Conservation (phyloP, 2,797 vertebrate genomes). For the Picus viridis region DNA sequence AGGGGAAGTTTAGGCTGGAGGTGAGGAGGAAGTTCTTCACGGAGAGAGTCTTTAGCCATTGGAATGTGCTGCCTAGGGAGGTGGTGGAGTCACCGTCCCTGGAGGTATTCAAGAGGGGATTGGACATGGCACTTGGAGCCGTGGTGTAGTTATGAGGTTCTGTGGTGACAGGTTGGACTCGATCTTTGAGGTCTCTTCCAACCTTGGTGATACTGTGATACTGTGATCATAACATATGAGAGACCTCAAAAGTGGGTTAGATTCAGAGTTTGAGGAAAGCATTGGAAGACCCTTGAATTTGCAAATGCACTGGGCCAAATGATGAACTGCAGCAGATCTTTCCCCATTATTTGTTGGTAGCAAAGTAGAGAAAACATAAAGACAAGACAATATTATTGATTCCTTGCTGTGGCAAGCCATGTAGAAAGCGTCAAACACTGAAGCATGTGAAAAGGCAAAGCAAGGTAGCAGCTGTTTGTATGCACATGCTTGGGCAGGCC, state of each 20-base stretch:
- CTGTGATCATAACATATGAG: background rate
- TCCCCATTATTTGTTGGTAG: background rate
- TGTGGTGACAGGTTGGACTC: no score
- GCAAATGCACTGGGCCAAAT: background rate
- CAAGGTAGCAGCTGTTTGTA: background rate
- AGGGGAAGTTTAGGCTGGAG: no score
- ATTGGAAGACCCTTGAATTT: background rate
- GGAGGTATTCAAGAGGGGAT: no score
- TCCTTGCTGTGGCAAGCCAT: background rate
- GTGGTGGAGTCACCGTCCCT: no score
- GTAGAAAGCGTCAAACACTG: background rate
- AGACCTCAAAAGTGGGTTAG: background rate
- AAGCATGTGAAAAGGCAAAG: background rate
- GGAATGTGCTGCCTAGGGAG: no score
- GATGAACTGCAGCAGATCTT: background rate
- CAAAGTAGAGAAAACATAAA: background rate
- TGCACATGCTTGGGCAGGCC: background rate
- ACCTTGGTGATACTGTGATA: no score
- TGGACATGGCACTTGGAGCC: no score
- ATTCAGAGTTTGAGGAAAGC: background rate
- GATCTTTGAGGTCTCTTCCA: no score
- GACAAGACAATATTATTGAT: background rate
- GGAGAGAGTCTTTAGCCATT: no score
- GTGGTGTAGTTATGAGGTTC: no score
- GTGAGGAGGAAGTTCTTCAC: no score